Conservation (phyloP, 2,888 invertebrate species). For the Platycheirus rosarum region DNA sequence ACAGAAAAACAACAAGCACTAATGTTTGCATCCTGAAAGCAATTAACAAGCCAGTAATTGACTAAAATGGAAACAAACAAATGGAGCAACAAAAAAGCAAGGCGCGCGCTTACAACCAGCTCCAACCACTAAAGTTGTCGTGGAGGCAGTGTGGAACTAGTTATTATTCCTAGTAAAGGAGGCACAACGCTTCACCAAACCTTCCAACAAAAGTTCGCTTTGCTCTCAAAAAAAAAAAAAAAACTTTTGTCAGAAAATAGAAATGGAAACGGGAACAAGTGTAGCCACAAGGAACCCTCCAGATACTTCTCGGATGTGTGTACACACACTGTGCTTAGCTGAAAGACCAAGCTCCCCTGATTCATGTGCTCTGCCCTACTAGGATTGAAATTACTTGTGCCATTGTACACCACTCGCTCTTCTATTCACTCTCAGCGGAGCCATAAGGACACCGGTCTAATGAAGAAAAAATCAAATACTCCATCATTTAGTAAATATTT, state of each 20-base stretch:
- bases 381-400: conserved; percentile 47
- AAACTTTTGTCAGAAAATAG: conserved; percentile 63
- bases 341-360: conserved; percentile 29
- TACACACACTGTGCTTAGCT: conserved; percentile 62
- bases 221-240: conserved; percentile 14
- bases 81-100: conserved; percentile 53
- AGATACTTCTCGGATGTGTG: conserved; percentile 61
- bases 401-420: conserved; percentile 10
- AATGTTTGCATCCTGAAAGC: conserved; percentile 76
- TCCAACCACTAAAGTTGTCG: conserved; percentile 4
- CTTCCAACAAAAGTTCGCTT: conserved; percentile 47
- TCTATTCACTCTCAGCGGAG: conserved; percentile 20
- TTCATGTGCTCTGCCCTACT: conserved; percentile 39
- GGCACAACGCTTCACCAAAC: conserved; percentile 43
- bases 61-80: conserved; percentile 80
- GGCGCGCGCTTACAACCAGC: conserved; percentile 53
- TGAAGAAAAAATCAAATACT: conserved; percentile 73
- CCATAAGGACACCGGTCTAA: conserved; percentile 68
- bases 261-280: conserved; percentile 71
- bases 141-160: not conserved
- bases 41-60: conserved; percentile 81
- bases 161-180: no score
- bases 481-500: conserved; percentile 72
- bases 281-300: conserved; percentile 70
- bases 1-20: conserved; percentile 57